Percentiles rank a stretch among this genome's conserved stretches.
These are phyloP conservation scores for Crotalus helleri DNA, from an alignment of 2,113 vertebrate species.

Conservation along the genomic window DNA sequence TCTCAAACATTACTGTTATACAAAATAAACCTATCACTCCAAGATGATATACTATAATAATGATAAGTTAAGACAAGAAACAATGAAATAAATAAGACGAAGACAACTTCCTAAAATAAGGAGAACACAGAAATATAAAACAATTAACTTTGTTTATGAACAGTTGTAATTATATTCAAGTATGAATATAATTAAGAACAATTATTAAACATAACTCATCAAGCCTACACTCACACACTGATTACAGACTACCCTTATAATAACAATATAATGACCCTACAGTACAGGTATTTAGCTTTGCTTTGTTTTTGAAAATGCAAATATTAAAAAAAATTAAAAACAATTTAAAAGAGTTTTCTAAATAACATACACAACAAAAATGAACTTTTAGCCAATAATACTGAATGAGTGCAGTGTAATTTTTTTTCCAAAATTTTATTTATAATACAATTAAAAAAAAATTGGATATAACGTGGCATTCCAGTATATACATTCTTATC, in stretches of 20 bases:
- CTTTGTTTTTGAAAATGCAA: background rate
- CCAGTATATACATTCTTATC: no score
- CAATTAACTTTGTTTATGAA: conserved; percentile 9
- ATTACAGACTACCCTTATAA: background rate
- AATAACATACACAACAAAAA: background rate
- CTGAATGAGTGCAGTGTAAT: background rate
- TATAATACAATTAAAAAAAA: no score
- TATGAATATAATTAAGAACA: background rate
- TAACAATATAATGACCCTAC: background rate
- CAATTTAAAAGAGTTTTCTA: background rate
- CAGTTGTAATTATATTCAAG: background rate
- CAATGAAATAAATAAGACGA: background rate
- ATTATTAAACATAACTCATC: background rate
- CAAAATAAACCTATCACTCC: background rate
- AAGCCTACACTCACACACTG: background rate
- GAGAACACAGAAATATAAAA: background rate
- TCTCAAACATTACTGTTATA: background rate
- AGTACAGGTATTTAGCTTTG: background rate
- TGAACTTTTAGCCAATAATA: background rate
- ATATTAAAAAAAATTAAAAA: background rate
- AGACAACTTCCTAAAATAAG: background rate
- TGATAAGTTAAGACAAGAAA: background rate
- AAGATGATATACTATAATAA: background rate
- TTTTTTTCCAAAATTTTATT: background rate
- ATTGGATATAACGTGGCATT: no score